Base-by-base conservation (phyloP, 2,113 vertebrate genomes). In the Miniopterus natalensis region DNA sequence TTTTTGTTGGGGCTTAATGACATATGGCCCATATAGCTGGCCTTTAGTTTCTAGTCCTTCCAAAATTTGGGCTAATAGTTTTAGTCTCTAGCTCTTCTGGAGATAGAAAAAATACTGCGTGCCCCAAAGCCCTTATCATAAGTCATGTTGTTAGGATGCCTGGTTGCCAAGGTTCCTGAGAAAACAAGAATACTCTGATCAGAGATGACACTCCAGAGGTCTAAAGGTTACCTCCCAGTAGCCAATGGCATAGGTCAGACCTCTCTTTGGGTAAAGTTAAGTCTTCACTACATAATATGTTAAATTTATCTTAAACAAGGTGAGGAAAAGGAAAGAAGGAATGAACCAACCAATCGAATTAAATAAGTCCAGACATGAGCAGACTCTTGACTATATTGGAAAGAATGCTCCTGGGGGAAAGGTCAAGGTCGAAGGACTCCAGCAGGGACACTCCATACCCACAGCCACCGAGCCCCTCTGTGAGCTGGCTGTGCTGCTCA, bases 181-280 rank as follows among this genome's bases (percentile, higher is more conserved):
- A 61, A 93, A 81, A 94, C 20, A 84, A 66, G 70, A 51, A 75
- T 70, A 51, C 55, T 55, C 81, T 45, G 42, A 36, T 65, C 63
- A 63, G 40, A 49, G 12, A 5, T 23, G 36, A 59, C 40, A 49
- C 53, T 40, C 51, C 36, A 12, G 79, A 55, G 59, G 8, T n/a
- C 70, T 49, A 21, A 61, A 86, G 61, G 53, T 78, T 40, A 53
- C 5, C 86, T 47, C 53, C 61, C 70, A 79, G 42, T 1, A 73
- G 68, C n/a, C 31, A 14, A 74, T 3, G 25, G n/a, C 70, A 86
- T 95, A 92, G 13, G 8, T 42, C 63, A 51, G 36, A 45, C 40
- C 42, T 84, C 18, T 63, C 49, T 73, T 36, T 45, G 17, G 21
- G n/a, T 14, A 61, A 83, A 40, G 25, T 78, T 66, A 86, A 79